phyloP scores from a whole-genome alignment of 2,113 vertebrate species.

The Brachyistius frenatus region DNA sequence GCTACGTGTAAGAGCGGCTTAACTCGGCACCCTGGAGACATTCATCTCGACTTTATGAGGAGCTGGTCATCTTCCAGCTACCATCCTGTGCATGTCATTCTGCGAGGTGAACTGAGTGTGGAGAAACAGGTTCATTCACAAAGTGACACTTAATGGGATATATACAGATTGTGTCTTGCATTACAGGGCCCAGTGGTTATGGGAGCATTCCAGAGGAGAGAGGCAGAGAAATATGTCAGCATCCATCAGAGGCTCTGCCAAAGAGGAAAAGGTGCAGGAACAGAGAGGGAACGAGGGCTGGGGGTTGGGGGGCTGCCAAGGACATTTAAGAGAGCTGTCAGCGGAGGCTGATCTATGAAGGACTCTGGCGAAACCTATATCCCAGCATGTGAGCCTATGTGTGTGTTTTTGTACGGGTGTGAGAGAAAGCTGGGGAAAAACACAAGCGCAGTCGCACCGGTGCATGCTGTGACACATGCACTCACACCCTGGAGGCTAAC shows the following conservation, averaged over 20 bases:
- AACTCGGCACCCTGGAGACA: neutral
- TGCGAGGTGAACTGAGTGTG: conserved; percentile 27
- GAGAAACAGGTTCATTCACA: conserved; percentile 75
- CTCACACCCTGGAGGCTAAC: conserved; percentile 33
- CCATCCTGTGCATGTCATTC: conserved; percentile 34
- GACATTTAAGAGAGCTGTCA: conserved; percentile 86
- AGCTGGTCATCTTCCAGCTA: conserved; percentile 34
- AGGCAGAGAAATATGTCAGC: conserved; percentile 80
- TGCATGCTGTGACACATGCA: conserved; percentile 49
- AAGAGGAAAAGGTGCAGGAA: conserved; percentile 70
- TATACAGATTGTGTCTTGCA: conserved; percentile 79
- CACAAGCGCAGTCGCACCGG: conserved; percentile 35
- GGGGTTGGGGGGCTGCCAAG: conserved; percentile 82
- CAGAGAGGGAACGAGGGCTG: conserved; percentile 55
- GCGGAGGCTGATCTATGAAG: conserved; percentile 80
- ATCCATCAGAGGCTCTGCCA: conserved; percentile 77
- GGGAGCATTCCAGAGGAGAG: conserved; percentile 71
- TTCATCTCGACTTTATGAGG: conserved; percentile 38
- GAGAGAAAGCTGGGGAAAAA: conserved; percentile 12
- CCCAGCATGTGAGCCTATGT: conserved; percentile 30
- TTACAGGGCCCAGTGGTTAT: conserved; percentile 74
- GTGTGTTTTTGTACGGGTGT: neutral
- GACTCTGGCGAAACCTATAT: conserved; percentile 75
- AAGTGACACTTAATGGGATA: conserved; percentile 78
- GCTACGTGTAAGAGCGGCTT: neutral